Percentiles rank a stretch among this genome's conserved stretches.
Evolutionary conservation across 2,888 invertebrate species (phyloP).

Genomic region (Drosophila phalerata): DNA sequence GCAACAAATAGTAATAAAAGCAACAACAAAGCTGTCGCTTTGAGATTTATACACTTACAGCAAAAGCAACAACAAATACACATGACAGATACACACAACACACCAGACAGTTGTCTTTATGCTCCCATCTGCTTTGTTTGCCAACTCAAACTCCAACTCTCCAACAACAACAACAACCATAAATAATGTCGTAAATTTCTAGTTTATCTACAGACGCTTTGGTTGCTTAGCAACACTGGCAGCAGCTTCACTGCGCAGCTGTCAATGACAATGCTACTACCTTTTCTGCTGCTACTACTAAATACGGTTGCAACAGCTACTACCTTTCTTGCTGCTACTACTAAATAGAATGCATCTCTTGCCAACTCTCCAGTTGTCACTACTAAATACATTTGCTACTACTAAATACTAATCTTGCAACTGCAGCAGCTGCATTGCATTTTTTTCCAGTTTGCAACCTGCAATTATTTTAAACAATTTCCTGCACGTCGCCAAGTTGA

Average conservation of each 20-base stretch:
- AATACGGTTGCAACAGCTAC: background rate
- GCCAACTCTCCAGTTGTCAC: too few species aligned
- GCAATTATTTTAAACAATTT: conserved; percentile 77
- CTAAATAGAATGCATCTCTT: background rate
- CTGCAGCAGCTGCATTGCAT: conserved; percentile 47
- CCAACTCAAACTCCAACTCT: conserved; percentile 38
- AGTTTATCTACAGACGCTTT: conserved; percentile 25
- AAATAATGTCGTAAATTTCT: conserved; percentile 47
- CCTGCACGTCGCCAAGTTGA: conserved; percentile 62
- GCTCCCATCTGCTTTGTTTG: conserved; percentile 57
- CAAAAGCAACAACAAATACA: conserved; percentile 43
- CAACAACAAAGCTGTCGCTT: conserved; percentile 43
- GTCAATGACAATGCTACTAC: conserved; percentile 16
- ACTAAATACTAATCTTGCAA: background rate
- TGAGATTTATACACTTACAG: conserved; percentile 52
- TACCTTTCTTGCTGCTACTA: conserved; percentile 1
- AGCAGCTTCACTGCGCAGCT: conserved; percentile 53
- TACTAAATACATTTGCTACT: background rate
- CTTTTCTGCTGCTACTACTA: background rate
- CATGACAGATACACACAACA: conserved; percentile 50
- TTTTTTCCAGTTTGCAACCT: conserved; percentile 36
- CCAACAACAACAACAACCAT: conserved; percentile 36
- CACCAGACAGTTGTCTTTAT: conserved; percentile 42
- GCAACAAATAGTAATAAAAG: conserved; percentile 44
- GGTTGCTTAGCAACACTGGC: conserved; percentile 44